Conservation (phyloP, 2,113 vertebrate genomes). For the Epinephelus cyanopodus region DNA sequence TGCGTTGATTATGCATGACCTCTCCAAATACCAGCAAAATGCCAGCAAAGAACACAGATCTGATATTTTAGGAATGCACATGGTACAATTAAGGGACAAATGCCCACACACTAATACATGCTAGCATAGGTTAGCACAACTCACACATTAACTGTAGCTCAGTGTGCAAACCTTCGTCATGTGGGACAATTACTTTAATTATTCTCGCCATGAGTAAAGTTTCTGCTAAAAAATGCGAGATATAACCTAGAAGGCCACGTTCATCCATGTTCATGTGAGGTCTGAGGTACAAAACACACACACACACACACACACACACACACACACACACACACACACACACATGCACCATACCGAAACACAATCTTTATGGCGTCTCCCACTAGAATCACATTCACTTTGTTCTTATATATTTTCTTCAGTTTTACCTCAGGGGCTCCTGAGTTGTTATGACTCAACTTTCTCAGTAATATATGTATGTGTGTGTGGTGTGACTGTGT, state of each 20-base stretch:
- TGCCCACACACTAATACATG: not conserved
- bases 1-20: constrained; percentile 58
- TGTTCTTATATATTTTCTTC: constrained; percentile 34
- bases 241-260: too few relatives aligned
- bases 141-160: not conserved
- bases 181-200: not conserved
- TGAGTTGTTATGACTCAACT: constrained; percentile 49
- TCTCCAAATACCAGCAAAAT: constrained; percentile 72
- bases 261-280: not conserved
- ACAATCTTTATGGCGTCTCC: constrained; percentile 12
- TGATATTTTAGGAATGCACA: constrained; percentile 3
- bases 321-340: not conserved
- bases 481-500: constrained; percentile 17
- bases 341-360: not conserved
- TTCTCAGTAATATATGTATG: constrained; percentile 16
- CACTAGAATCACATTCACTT: constrained; percentile 35
- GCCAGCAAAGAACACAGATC: constrained; percentile 30
- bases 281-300: not conserved
- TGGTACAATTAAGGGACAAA: constrained; percentile 17
- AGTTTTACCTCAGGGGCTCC: constrained; percentile 37
- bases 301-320: constrained; percentile 7
- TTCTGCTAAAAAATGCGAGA: not conserved
- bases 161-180: not conserved
- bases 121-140: not conserved
- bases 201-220: not conserved